Base-by-base conservation (phyloP, 2,888 invertebrate genomes). In the Lycaena phlaeas region DNA sequence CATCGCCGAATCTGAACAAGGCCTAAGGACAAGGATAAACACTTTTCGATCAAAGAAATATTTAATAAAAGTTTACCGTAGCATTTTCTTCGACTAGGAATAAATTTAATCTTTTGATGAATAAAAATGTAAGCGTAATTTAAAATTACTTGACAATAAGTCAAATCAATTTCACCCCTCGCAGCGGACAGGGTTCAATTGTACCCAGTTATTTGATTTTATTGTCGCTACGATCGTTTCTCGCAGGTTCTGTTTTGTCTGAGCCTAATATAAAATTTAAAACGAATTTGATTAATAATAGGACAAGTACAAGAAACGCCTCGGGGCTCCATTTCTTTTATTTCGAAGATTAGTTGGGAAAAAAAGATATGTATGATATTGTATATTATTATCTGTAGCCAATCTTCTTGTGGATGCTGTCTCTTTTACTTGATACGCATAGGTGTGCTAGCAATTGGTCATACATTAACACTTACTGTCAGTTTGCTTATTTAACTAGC, bases 141-240 rank as follows among this genome's bases (percentile, higher is more conserved):
- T 34, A 34, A 34, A 34, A 34, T 34, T 18, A 34, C 34, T 34
- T 34, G 34, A 34, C 34, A 42, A 42, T 44, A 36, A 44, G 39
- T 14, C 39, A 39, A 44, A 44, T 40, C 42, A 44, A 44, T 44
- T 44, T 36, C 36, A 42, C 36, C 30, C 30, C 44, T 27, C 27
- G 27, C 17, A 36, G 39, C 39, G 15, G 30, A 39, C 27, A 15
- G 27, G 39, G 12, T 26, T 36, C 36, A 44, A 39, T 36, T 37
- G 11, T 34, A 17, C 29, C 18, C 29, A 25, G 34, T 38, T 30
- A 29, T 41, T 41, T 36, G 27, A 30, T 28, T 36, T 29, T 29
- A 25, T 29, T 30, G 10, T 40, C 31, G 10, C 12, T 37, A 30
- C 40, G 36, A 31, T 38, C 27, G 30, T 37, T 28, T 27, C 12